phyloP scores from a whole-genome alignment of 2,888 invertebrate species.

The Trachelus iudaicus region DNA sequence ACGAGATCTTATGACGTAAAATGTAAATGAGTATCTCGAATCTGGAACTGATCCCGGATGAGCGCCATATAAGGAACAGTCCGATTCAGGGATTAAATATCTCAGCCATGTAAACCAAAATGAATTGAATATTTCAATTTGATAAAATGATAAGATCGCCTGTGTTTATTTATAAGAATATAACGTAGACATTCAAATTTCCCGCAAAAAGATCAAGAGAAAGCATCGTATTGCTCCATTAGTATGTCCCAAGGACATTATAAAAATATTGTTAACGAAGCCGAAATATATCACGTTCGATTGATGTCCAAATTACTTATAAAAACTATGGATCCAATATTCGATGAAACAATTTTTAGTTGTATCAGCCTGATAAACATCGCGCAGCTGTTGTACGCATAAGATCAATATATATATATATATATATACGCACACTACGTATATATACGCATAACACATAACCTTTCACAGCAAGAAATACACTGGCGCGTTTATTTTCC shows the following conservation, averaged over 20 bases:
- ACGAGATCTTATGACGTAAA: background rate
- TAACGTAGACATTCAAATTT: background rate
- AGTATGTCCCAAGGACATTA: background rate
- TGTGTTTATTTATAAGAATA: background rate
- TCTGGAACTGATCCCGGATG: background rate
- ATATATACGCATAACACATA: conserved; percentile 31
- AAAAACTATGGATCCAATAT: background rate
- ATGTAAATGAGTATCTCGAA: background rate
- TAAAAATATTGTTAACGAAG: background rate
- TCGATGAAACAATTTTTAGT: background rate
- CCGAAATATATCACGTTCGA: background rate
- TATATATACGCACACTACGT: conserved; percentile 24
- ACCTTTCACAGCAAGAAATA: conserved; percentile 37
- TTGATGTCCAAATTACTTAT: background rate
- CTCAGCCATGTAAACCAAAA: background rate
- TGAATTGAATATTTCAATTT: background rate
- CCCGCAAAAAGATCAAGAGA: background rate
- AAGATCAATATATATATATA: background rate
- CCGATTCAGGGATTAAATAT: background rate
- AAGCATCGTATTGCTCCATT: background rate
- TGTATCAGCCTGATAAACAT: background rate
- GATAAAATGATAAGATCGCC: background rate
- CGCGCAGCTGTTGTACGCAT: background rate
- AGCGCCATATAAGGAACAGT: background rate
- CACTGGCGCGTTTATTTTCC: conserved; percentile 26